Percentiles rank a stretch among this genome's conserved stretches.
Conservation (phyloP, 2,797 vertebrate species). For the Lagodon rhomboides region DNA sequence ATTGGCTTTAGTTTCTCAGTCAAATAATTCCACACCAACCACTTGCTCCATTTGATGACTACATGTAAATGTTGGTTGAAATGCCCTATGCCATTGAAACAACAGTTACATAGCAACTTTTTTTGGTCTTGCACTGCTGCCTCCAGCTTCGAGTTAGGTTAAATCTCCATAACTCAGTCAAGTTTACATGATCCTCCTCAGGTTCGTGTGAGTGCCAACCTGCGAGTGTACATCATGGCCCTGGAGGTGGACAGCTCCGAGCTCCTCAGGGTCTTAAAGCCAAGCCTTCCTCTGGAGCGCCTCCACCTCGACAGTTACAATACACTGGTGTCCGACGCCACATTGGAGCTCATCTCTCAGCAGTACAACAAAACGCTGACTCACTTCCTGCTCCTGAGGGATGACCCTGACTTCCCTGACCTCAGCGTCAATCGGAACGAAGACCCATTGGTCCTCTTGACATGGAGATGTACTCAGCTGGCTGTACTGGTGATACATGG, state of each 20-base stretch:
- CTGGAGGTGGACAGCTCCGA: constrained; percentile 95
- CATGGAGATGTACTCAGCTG: constrained; percentile 96
- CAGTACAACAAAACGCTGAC: constrained; percentile 98
- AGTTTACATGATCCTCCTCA: constrained; percentile 15
- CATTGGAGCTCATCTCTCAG: constrained; percentile 96
- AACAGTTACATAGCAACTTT: background rate
- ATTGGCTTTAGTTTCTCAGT: background rate
- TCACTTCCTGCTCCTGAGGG: constrained; percentile 97
- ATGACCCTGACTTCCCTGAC: constrained; percentile 95
- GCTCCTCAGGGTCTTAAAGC: constrained; percentile 96
- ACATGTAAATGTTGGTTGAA: background rate
- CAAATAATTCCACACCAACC: background rate
- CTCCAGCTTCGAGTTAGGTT: background rate
- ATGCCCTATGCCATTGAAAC: background rate
- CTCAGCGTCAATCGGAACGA: constrained; percentile 96
- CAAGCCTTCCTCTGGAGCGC: constrained; percentile 96
- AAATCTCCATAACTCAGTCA: background rate
- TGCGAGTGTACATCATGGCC: constrained; percentile 97
- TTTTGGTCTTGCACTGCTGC: background rate
- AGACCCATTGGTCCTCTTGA: constrained; percentile 95
- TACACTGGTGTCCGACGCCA: constrained; percentile 92
- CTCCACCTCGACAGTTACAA: constrained; percentile 98
- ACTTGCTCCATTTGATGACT: background rate
- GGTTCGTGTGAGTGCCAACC: constrained; percentile 91
- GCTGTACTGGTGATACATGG: constrained; percentile 95